A percentile compares a stretch with the other conserved stretches of the same genome.
Conservation (phyloP, 2,888 invertebrate genomes). For the Pollenia griseotomentosa region DNA sequence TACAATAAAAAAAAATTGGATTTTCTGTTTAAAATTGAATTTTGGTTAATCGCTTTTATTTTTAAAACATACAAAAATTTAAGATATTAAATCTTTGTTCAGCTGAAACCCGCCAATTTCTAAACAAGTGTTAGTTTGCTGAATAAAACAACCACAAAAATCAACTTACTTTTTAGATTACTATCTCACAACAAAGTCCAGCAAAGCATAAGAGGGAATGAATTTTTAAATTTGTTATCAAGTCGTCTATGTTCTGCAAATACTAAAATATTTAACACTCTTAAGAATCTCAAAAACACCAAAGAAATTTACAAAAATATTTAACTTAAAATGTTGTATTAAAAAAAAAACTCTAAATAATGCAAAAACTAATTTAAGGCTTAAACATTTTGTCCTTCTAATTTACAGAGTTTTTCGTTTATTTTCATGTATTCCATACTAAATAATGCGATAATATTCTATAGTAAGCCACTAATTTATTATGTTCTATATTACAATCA, state of each 20-base stretch:
- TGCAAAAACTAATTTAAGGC: neutral
- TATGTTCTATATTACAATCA: constrained; percentile 7
- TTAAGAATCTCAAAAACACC: neutral
- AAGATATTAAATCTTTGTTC: too few relatives aligned
- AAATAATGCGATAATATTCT: neutral
- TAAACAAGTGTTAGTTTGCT: too few relatives aligned
- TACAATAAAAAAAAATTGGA: too few relatives aligned
- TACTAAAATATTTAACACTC: neutral
- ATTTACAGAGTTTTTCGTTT: neutral
- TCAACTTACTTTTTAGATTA: too few relatives aligned
- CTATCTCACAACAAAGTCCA: too few relatives aligned
- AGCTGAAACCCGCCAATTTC: too few relatives aligned
- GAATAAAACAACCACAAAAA: too few relatives aligned
- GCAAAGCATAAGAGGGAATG: neutral
- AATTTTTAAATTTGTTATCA: constrained; percentile 1
- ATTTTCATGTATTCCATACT: constrained; percentile 3
- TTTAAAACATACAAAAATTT: too few relatives aligned
- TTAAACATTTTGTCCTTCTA: neutral
- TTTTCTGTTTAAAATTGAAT: too few relatives aligned
- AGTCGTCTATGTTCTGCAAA: too few relatives aligned
- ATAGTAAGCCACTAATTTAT: constrained; percentile 1
- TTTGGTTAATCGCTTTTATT: too few relatives aligned
- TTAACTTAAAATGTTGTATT: neutral
- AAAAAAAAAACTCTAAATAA: neutral
- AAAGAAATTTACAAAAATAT: neutral